Evolutionary conservation across 2,113 vertebrate genomes (phyloP).

Genomic region (Numenius arquata): DNA sequence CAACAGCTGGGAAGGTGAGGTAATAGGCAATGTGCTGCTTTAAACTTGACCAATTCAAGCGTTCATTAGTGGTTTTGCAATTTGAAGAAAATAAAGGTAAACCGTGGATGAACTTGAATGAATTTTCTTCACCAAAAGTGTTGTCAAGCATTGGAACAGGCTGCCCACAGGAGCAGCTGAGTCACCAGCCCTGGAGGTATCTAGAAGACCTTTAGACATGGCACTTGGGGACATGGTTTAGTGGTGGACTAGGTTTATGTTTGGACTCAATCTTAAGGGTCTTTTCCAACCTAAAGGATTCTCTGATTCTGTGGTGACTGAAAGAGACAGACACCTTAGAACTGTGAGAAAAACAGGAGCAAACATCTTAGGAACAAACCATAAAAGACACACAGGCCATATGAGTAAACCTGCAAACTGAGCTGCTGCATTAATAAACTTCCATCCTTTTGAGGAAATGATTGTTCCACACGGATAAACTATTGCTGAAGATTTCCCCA

Average conservation of each 20-base stretch:
- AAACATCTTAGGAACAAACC: neutral
- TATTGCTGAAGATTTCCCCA: neutral
- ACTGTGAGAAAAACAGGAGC: neutral
- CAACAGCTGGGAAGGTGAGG: neutral
- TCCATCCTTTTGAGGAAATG: neutral
- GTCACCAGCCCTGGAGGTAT: neutral
- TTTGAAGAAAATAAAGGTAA: neutral
- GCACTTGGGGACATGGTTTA: neutral
- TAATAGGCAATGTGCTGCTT: neutral
- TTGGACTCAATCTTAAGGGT: neutral
- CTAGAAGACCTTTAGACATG: accelerated
- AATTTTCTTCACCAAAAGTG: neutral
- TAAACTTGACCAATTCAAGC: neutral
- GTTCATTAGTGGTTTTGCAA: neutral
- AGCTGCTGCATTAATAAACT: neutral
- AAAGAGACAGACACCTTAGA: neutral
- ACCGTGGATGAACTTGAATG: neutral
- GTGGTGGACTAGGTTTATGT: neutral
- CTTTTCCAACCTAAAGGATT: neutral
- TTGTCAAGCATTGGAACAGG: neutral
- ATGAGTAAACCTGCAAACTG: neutral
- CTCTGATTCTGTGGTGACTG: neutral
- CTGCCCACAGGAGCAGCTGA: neutral
- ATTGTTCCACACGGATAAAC: neutral
- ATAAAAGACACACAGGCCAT: neutral